Percentiles rank a stretch among this genome's conserved stretches.
These are phyloP conservation scores for Nothocercus nigrocapillus DNA, from an alignment of 2,113 vertebrate species.

Conservation along the genomic window DNA sequence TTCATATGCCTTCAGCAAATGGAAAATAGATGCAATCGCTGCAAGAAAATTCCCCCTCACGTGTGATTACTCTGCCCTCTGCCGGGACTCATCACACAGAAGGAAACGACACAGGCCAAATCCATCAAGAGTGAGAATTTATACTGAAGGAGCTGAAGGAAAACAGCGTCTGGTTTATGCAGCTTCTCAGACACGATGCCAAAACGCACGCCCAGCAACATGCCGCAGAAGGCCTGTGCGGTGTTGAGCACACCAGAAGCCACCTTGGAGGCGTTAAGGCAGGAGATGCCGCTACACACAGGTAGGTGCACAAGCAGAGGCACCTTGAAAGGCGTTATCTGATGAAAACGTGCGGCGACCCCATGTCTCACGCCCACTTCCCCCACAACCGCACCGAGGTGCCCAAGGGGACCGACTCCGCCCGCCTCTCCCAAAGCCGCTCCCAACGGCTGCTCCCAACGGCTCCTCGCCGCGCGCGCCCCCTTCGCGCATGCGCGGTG, in stretches of 20 bases:
- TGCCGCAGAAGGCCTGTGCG: fast-evolving
- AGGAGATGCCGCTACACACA: no score
- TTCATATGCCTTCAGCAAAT: fast-evolving
- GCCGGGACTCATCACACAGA: not conserved
- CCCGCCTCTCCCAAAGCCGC: no score
- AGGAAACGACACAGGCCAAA: fast-evolving
- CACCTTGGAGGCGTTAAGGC: fast-evolving
- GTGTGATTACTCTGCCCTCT: slow-evolving; percentile 35
- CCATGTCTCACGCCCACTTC: not conserved
- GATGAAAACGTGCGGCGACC: fast-evolving
- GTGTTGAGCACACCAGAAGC: fast-evolving
- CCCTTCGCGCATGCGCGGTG: not conserved
- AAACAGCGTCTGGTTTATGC: not conserved
- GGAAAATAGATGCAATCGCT: fast-evolving
- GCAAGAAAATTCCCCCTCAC: fast-evolving
- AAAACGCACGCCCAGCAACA: fast-evolving
- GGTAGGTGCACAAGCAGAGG: fast-evolving
- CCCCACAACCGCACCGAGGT: fast-evolving
- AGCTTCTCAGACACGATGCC: fast-evolving
- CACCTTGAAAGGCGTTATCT: no score
- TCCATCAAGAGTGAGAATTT: fast-evolving
- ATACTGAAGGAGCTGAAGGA: no score
- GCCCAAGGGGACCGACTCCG: fast-evolving
- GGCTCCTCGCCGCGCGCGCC: not conserved
- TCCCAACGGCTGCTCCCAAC: fast-evolving